Conservation (phyloP, 2,888 invertebrate genomes). For the Pherbina coryleti region DNA sequence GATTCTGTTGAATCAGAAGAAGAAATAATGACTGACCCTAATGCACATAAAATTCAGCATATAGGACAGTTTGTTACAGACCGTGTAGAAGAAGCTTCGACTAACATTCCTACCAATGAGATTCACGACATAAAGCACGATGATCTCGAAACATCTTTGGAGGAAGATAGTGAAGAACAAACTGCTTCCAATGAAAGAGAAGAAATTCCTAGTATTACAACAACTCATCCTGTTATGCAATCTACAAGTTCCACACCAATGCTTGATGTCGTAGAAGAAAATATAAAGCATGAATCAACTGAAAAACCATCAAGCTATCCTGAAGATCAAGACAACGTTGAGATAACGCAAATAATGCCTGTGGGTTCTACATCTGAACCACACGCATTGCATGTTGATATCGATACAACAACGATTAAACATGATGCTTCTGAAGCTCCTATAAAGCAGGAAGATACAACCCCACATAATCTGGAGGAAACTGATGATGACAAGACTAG, state of each 20-base stretch:
- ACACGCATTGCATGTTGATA: not conserved
- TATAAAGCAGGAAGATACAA: no score
- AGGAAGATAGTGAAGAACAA: slow-evolving; percentile 44
- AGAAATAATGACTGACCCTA: slow-evolving; percentile 49
- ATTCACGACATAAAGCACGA: slow-evolving; percentile 31
- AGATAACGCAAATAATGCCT: not conserved
- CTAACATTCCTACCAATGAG: slow-evolving; percentile 13
- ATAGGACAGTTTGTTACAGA: slow-evolving; percentile 52
- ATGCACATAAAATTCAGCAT: slow-evolving; percentile 44
- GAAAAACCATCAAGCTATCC: not conserved
- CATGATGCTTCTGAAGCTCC: not conserved
- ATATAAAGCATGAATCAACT: not conserved
- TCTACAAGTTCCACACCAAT: slow-evolving; percentile 9
- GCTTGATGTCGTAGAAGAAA: slow-evolving; percentile 29
- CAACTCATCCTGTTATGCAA: slow-evolving; percentile 23
- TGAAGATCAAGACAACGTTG: not conserved
- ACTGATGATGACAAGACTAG: slow-evolving; percentile 41
- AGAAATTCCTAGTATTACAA: slow-evolving; percentile 19
- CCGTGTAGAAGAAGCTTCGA: slow-evolving; percentile 41
- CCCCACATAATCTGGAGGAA: not conserved
- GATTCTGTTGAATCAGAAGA: slow-evolving; percentile 61
- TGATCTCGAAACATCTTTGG: slow-evolving; percentile 46
- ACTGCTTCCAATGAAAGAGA: slow-evolving; percentile 24
- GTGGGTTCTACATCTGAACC: not conserved
- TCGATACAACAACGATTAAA: slow-evolving; percentile 36